These are phyloP conservation scores for Oreochromis tanganicae DNA, from an alignment of 2,113 vertebrate species.

Conservation along the genomic window DNA sequence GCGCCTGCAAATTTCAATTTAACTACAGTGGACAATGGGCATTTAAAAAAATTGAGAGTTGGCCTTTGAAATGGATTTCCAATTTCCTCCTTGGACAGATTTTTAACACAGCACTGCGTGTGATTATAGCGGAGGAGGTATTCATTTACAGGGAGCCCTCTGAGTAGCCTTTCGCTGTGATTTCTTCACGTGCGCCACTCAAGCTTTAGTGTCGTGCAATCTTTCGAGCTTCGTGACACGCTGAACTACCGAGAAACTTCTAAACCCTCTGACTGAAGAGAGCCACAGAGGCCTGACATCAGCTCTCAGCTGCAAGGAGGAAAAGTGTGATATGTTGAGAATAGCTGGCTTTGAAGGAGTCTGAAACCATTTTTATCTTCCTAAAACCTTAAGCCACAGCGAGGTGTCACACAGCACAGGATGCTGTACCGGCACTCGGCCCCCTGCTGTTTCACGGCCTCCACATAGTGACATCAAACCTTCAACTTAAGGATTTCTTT, in stretches of 20 bases:
- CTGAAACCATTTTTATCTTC: conserved; percentile 34
- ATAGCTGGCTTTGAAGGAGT: conserved; percentile 40
- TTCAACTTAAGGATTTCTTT: conserved; percentile 27
- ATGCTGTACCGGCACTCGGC: conserved; percentile 26
- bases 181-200: conserved; percentile 20
- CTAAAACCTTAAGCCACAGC: conserved; percentile 42
- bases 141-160: conserved; percentile 30
- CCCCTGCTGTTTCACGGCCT: conserved; percentile 42
- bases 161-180: background rate
- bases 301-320: conserved; percentile 30
- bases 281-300: conserved; percentile 38
- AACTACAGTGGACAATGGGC: conserved; percentile 61
- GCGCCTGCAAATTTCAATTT: conserved; percentile 61
- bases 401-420: conserved; percentile 39
- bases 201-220: conserved; percentile 22
- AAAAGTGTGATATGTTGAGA: conserved; percentile 42
- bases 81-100: conserved; percentile 54
- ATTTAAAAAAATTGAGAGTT: conserved; percentile 45
- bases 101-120: conserved; percentile 40
- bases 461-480: conserved; percentile 47
- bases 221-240: background rate
- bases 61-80: conserved; percentile 59
- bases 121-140: conserved; percentile 42
- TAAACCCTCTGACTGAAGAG: conserved; percentile 22
- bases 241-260: conserved; percentile 13